Conservation (phyloP, 2,113 vertebrate genomes). For the Australoheros scitulus region DNA sequence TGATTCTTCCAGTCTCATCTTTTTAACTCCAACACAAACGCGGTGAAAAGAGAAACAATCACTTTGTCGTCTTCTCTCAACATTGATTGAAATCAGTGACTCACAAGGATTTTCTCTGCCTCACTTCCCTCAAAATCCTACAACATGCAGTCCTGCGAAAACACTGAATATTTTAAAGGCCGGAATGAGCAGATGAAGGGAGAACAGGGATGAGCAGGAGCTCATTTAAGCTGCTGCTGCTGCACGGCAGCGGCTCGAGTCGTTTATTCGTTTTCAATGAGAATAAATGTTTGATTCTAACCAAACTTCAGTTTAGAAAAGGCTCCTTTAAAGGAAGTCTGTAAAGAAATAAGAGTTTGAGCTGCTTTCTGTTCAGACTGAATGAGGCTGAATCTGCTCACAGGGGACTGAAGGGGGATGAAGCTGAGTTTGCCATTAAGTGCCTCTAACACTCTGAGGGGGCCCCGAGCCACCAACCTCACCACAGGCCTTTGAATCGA, state of each 20-base stretch:
- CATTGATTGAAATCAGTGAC: constrained; percentile 81
- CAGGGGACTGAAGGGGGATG: constrained; percentile 11
- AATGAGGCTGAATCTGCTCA: neutral
- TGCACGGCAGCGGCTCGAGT: neutral
- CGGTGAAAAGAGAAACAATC: constrained; percentile 35
- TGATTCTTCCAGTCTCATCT: neutral
- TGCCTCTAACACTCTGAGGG: constrained; percentile 4
- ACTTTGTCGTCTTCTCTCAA: constrained; percentile 30
- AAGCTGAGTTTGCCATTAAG: constrained; percentile 10
- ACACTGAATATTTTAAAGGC: constrained; percentile 80
- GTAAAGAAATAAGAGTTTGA: neutral
- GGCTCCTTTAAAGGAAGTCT: neutral
- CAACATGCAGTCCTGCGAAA: constrained; percentile 59
- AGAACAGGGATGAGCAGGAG: constrained; percentile 36
- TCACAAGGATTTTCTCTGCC: constrained; percentile 68
- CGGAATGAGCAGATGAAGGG: constrained; percentile 41
- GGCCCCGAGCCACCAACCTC: neutral
- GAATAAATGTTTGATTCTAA: neutral
- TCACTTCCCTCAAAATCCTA: constrained; percentile 63
- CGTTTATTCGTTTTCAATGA: neutral
- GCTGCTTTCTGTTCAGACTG: neutral
- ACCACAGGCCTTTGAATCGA: neutral
- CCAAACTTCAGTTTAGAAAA: neutral
- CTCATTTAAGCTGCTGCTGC: constrained; percentile 26
- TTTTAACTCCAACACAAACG: neutral